These are phyloP conservation scores for Chironomus striatipennis DNA, from an alignment of 1,140 invertebrate species.

Conservation along the genomic window DNA sequence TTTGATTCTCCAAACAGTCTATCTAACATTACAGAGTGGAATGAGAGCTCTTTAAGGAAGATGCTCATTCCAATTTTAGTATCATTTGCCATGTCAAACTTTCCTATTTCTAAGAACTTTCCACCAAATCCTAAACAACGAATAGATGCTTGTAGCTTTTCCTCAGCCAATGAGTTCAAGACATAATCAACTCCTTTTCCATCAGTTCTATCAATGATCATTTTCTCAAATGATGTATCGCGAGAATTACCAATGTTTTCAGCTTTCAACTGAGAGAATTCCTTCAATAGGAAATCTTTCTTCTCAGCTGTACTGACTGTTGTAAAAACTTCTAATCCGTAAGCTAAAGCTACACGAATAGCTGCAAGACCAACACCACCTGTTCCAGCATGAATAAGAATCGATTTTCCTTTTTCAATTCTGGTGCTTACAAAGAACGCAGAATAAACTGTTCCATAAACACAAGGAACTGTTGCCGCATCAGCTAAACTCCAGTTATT, in stretches of 20 bases:
- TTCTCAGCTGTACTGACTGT: constrained; percentile 43
- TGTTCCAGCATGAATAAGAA: constrained; percentile 60
- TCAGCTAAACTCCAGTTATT: constrained; percentile 49
- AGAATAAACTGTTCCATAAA: constrained; percentile 52
- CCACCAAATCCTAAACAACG: constrained; percentile 54
- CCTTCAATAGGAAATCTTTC: constrained; percentile 34
- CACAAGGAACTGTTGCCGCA: constrained; percentile 53
- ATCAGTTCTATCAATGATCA: constrained; percentile 37
- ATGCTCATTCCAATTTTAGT: constrained; percentile 49
- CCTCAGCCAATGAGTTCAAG: constrained; percentile 53
- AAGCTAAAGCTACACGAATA: constrained; percentile 51
- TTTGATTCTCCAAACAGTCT: constrained; percentile 35
- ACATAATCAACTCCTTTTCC: constrained; percentile 51
- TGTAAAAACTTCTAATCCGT: constrained; percentile 41
- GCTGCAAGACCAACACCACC: constrained; percentile 64
- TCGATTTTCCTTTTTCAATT: constrained; percentile 46
- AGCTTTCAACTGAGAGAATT: constrained; percentile 35
- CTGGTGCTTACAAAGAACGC: constrained; percentile 48
- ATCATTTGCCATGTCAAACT: constrained; percentile 60
- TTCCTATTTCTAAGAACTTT: constrained; percentile 63
- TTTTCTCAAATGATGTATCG: constrained; percentile 46
- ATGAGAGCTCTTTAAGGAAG: constrained; percentile 44
- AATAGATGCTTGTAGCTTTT: constrained; percentile 53
- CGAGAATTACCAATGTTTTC: constrained; percentile 47
- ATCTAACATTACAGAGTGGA: constrained; percentile 42